These are phyloP conservation scores for Diploscapter pachys DNA, from an alignment of 1,140 invertebrate genomes.

Conservation along the genomic window DNA sequence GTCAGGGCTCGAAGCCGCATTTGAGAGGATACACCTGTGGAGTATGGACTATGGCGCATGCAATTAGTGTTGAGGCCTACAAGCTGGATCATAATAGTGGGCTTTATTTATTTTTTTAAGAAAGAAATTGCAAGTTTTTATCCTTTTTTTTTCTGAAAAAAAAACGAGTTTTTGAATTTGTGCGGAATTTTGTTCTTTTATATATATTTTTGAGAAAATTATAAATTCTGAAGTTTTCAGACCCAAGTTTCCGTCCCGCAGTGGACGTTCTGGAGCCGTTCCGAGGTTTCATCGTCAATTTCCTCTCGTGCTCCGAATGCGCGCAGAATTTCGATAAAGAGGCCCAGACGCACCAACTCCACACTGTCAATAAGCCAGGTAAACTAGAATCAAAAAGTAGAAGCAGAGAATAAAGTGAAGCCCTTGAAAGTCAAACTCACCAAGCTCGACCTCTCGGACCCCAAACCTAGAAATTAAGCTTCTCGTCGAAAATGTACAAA, in stretches of 20 bases:
- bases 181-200: neutral
- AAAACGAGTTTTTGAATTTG: neutral
- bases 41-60: constrained; percentile 90
- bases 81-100: constrained; percentile 61
- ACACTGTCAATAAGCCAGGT: constrained; percentile 58
- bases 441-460: no score
- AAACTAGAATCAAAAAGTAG: no score
- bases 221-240: constrained; percentile 35
- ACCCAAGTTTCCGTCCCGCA: constrained; percentile 49
- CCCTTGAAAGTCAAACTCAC: no score
- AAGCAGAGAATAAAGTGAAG: no score
- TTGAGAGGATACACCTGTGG: constrained; percentile 85
- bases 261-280: constrained; percentile 73
- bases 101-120: constrained; percentile 14
- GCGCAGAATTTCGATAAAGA: constrained; percentile 78
- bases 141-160: neutral
- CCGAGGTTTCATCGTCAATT: constrained; percentile 81
- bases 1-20: constrained; percentile 72
- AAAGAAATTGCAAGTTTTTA: neutral
- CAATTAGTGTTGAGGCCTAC: constrained; percentile 76
- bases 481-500: no score
- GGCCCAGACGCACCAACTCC: constrained; percentile 66
- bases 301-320: constrained; percentile 90
- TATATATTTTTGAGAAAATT: neutral
- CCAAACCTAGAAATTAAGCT: no score